Evolutionary conservation across 2,888 invertebrate genomes (phyloP).

Genomic region (Diarsia mendica): DNA sequence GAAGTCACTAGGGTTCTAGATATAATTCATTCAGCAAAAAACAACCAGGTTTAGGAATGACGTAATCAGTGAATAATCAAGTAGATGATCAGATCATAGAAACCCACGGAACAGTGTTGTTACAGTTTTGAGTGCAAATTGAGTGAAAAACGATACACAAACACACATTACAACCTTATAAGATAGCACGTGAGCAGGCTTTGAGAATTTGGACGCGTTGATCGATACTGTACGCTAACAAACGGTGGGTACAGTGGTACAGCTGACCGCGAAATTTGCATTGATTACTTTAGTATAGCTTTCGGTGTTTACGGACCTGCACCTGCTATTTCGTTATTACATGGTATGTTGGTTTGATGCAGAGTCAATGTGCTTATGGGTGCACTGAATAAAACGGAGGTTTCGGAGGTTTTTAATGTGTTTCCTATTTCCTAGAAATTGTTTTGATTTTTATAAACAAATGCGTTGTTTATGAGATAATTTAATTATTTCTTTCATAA

Average conservation of each 20-base stretch:
- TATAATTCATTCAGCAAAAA: constrained; percentile 34
- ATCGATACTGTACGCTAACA: neutral
- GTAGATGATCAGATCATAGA: constrained; percentile 42
- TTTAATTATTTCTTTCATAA: too few species aligned
- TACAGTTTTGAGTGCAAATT: constrained; percentile 25
- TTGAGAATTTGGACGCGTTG: neutral
- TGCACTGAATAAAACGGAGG: too few species aligned
- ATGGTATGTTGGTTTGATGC: too few species aligned
- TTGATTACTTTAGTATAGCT: neutral
- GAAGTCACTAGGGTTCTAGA: constrained; percentile 20
- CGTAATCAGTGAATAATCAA: constrained; percentile 62
- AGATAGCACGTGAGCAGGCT: neutral
- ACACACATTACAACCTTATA: constrained; percentile 22
- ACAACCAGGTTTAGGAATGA: constrained; percentile 47
- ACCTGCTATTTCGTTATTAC: too few species aligned
- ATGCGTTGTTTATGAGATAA: too few species aligned
- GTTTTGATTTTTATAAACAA: too few species aligned
- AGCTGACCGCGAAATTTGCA: neutral
- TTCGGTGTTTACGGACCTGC: too few species aligned
- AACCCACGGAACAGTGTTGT: constrained; percentile 31
- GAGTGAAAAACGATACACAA: constrained; percentile 25
- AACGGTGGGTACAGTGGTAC: neutral
- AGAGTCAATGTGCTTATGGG: too few species aligned
- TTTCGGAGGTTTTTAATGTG: too few species aligned
- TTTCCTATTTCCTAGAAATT: too few species aligned